phyloP scores from a whole-genome alignment of 2,888 invertebrate species.

The Drosophila aldrichi region DNA sequence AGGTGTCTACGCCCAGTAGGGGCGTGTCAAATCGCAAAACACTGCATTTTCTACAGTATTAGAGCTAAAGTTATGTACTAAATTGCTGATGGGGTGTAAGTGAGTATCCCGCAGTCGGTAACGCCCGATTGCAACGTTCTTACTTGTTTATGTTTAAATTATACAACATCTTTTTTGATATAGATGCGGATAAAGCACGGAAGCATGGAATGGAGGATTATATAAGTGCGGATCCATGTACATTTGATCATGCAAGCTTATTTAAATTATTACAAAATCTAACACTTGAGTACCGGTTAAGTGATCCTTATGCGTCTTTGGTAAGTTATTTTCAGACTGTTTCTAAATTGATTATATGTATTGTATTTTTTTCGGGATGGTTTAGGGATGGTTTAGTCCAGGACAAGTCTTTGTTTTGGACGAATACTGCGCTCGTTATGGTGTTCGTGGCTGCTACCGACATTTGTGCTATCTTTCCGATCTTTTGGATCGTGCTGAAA shows the following conservation, averaged over 20 bases:
- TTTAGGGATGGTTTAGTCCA: constrained; percentile 99
- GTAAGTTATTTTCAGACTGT: constrained; percentile 86
- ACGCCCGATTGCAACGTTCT: too few relatives aligned
- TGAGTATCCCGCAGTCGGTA: too few relatives aligned
- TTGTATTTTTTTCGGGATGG: background rate
- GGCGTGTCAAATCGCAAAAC: too few relatives aligned
- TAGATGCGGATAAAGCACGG: constrained; percentile 90
- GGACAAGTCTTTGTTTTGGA: constrained; percentile 99
- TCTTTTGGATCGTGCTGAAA: constrained; percentile 97
- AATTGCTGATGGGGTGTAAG: too few relatives aligned
- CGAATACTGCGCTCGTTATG: constrained; percentile 98
- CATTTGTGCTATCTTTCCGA: constrained; percentile 98
- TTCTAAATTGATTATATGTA: background rate
- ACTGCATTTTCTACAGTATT: too few relatives aligned
- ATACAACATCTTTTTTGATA: background rate
- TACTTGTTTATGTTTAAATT: too few relatives aligned
- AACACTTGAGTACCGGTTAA: constrained; percentile 97
- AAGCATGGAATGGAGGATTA: constrained; percentile 99
- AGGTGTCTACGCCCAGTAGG: too few relatives aligned
- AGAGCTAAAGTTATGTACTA: too few relatives aligned
- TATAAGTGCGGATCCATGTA: constrained; percentile 99
- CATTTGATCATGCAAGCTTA: constrained; percentile 96
- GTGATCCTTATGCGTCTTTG: constrained; percentile 99
- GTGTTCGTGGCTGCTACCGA: constrained; percentile 98
- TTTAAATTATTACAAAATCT: constrained; percentile 96